Percentiles rank a stretch among this genome's conserved stretches.
Evolutionary conservation across 1,140 invertebrate species (phyloP).

Genomic region (Leptoteleia sp.): DNA sequence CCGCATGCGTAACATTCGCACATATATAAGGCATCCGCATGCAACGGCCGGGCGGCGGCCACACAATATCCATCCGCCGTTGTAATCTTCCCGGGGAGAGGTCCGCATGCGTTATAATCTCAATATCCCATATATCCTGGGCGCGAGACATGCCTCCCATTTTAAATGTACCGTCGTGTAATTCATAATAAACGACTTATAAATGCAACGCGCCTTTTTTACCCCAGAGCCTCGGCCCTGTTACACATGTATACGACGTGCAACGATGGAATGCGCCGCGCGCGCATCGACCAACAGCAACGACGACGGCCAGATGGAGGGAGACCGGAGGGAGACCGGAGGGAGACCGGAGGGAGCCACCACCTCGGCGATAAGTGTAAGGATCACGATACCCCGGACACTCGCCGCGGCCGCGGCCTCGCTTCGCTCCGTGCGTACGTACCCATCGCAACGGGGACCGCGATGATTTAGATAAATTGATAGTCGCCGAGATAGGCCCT

Average conservation of each 20-base stretch:
- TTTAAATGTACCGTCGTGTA: conserved; percentile 82
- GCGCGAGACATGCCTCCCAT: conserved; percentile 79
- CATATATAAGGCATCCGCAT: conserved; percentile 54
- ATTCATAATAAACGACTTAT: conserved; percentile 82
- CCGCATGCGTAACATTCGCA: conserved; percentile 67
- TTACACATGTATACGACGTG: conserved; percentile 50
- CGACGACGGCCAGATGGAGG: no score
- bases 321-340: not conserved
- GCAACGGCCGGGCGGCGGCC: conserved; percentile 46
- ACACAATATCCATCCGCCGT: conserved; percentile 64
- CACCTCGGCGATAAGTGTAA: conserved; percentile 50
- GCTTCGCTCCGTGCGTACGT: no score
- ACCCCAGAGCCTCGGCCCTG: conserved; percentile 33
- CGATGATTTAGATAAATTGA: no score
- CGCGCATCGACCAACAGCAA: no score
- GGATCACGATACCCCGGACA: no score
- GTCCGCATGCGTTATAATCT: conserved; percentile 80
- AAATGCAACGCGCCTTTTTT: conserved; percentile 80
- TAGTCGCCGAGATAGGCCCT: conserved; percentile 46
- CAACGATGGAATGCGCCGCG: conserved; percentile 50
- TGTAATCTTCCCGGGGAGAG: conserved; percentile 52
- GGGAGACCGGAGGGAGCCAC: conserved; percentile 23
- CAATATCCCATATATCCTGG: conserved; percentile 81
- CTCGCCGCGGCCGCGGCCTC: no score
- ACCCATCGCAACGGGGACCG: no score